phyloP scores from a whole-genome alignment of 2,797 vertebrate genomes.

The Liasis olivaceus region DNA sequence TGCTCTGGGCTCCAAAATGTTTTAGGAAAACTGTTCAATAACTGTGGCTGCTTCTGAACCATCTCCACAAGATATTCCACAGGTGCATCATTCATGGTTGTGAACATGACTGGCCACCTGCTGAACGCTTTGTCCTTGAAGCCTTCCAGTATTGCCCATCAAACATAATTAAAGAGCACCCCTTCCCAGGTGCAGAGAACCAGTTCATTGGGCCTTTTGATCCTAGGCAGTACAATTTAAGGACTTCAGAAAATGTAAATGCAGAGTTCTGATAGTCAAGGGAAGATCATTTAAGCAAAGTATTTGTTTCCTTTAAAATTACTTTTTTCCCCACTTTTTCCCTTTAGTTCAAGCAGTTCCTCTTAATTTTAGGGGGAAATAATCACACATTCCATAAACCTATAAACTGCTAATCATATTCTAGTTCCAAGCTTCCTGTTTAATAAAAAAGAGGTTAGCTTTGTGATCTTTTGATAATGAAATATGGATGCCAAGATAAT shows the following conservation, averaged over 20 bases:
- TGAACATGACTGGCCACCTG: not conserved
- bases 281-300: not conserved
- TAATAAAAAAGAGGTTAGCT: constrained; percentile 48
- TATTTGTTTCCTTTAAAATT: not conserved
- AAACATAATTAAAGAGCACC: not conserved
- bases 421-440: constrained; percentile 35
- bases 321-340: not conserved
- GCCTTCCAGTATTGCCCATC: not conserved
- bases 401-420: constrained; percentile 53
- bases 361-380: not conserved
- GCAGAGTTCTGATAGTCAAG: not conserved
- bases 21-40: not conserved
- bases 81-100: not conserved
- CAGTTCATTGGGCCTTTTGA: not conserved
- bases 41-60: not conserved
- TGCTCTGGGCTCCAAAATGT: not conserved
- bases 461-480: constrained; percentile 51
- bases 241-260: not conserved
- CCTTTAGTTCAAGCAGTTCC: not conserved
- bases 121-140: not conserved
- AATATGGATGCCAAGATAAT: constrained; percentile 51
- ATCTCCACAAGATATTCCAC: not conserved
- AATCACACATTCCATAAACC: constrained; percentile 17
- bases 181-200: not conserved
- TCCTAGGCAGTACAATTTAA: not conserved